Percentiles rank a stretch among this genome's conserved stretches.
phyloP scores from a whole-genome alignment of 2,888 invertebrate species.

The Ganaspis brasiliensis region DNA sequence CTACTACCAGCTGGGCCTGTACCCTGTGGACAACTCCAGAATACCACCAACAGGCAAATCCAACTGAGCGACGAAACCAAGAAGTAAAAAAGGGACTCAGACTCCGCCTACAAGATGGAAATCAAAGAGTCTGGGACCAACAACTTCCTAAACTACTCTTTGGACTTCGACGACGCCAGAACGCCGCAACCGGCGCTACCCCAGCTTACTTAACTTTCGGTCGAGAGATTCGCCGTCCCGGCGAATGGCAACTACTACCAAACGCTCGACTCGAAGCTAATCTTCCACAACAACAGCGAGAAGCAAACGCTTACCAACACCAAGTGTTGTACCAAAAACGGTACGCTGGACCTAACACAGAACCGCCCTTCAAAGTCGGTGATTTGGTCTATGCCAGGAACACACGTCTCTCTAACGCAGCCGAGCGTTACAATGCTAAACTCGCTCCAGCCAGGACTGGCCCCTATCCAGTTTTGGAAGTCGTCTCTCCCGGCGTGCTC shows the following conservation, averaged over 20 bases:
- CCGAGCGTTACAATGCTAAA: conserved; percentile 4
- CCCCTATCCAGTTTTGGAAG: background rate
- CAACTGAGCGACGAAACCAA: too few relatives aligned
- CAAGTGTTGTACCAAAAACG: background rate
- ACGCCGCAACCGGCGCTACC: too few relatives aligned
- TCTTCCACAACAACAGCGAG: background rate
- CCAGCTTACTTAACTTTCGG: too few relatives aligned
- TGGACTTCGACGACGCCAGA: background rate
- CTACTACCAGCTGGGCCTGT: too few relatives aligned
- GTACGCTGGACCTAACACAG: background rate
- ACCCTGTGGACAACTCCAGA: background rate
- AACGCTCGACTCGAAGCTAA: background rate
- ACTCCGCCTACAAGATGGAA: too few relatives aligned
- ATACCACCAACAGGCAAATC: background rate
- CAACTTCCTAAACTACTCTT: background rate
- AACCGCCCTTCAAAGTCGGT: conserved; percentile 5
- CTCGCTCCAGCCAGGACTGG: conserved; percentile 6
- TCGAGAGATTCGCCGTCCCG: background rate
- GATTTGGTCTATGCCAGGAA: background rate
- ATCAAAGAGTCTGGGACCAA: too few relatives aligned
- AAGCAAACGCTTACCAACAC: background rate
- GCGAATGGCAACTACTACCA: background rate
- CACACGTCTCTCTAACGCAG: background rate
- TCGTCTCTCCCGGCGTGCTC: background rate
- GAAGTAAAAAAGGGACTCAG: background rate